A percentile compares a stretch with the other conserved stretches of the same genome.
These are phyloP conservation scores for Gavialis gangeticus DNA, from an alignment of 2,113 vertebrate genomes.

Conservation along the genomic window DNA sequence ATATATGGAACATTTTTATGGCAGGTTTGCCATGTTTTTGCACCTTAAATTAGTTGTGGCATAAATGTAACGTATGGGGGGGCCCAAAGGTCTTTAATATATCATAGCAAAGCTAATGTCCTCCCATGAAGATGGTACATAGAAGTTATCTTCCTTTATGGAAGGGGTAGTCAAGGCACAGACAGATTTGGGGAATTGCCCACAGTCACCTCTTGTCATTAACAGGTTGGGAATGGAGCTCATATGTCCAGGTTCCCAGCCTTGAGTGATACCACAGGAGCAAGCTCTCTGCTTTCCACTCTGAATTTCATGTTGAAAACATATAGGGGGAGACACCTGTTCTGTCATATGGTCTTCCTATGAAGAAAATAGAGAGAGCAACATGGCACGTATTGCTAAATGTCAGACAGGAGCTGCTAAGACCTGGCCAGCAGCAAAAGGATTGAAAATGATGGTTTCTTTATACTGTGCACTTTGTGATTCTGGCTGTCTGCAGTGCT, in stretches of 20 bases:
- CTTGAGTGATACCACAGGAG: not conserved
- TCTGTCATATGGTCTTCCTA: not conserved
- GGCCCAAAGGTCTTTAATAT: not conserved
- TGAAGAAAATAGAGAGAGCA: not conserved
- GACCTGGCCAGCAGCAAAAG: not conserved
- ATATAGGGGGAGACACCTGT: not conserved
- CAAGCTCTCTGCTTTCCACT: not conserved
- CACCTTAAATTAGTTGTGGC: too few relatives aligned
- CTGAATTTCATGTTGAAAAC: not conserved
- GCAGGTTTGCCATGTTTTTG: too few relatives aligned
- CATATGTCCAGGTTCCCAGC: not conserved
- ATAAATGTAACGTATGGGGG: too few relatives aligned
- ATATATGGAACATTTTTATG: too few relatives aligned
- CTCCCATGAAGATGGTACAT: not conserved
- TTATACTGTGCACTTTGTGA: too few relatives aligned
- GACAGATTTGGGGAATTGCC: not conserved
- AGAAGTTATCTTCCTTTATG: rapidly evolving
- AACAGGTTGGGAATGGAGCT: not conserved
- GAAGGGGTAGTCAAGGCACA: not conserved
- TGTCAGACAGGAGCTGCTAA: not conserved
- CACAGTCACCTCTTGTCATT: not conserved
- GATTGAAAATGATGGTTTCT: not conserved
- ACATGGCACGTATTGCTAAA: too few relatives aligned
- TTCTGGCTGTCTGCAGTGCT: not conserved
- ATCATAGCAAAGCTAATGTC: not conserved